These are phyloP conservation scores for Sardinella longiceps DNA, from an alignment of 2,797 vertebrate genomes.

Conservation along the genomic window DNA sequence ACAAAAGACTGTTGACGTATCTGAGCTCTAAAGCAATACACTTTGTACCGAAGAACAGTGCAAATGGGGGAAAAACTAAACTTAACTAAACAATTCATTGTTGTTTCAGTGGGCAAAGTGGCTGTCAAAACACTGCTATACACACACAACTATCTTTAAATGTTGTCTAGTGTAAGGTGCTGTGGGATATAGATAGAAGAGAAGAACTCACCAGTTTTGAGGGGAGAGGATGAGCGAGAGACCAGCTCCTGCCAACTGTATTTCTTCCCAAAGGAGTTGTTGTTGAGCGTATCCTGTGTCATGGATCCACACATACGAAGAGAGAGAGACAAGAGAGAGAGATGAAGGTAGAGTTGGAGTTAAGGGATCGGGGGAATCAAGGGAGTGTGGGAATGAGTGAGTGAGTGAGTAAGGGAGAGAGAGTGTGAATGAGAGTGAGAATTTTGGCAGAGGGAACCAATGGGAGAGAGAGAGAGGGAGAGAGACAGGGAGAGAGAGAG, in stretches of 20 bases:
- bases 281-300: constrained; percentile 93
- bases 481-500: constrained; percentile 28
- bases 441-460: constrained; percentile 55
- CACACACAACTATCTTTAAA: neutral
- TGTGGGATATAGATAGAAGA: neutral
- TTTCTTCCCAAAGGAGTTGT: constrained; percentile 97
- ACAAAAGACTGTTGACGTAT: neutral
- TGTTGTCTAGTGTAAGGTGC: neutral
- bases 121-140: neutral
- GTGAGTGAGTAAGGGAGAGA: neutral
- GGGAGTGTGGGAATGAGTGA: constrained; percentile 22
- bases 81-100: constrained; percentile 23
- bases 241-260: constrained; percentile 99
- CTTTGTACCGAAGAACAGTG: neutral
- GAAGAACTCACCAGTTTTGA: constrained; percentile 88
- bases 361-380: constrained; percentile 57
- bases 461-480: constrained; percentile 62
- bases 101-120: neutral
- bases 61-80: neutral
- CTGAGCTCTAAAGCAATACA: neutral
- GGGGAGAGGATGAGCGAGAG: constrained; percentile 89
- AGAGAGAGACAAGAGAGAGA: constrained; percentile 34
- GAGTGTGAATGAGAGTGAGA: constrained; percentile 24
- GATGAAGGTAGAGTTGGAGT: constrained; percentile 34
- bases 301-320: constrained; percentile 55